Conservation (phyloP, 2,888 invertebrate genomes). For the Teleiodes luculella region DNA sequence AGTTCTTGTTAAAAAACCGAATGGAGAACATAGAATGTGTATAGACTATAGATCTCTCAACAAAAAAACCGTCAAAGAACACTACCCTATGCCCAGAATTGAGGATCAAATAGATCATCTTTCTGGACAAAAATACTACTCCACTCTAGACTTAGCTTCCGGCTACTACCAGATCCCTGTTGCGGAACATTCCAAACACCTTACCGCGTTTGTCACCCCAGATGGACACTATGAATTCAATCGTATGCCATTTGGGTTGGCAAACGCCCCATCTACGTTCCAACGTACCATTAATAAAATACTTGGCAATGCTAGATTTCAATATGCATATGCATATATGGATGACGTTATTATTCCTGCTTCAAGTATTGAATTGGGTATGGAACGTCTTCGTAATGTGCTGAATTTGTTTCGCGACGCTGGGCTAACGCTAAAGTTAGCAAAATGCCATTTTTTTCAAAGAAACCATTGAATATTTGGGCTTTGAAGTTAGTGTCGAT, state of each 20-base stretch:
- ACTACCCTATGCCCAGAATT: constrained; percentile 22
- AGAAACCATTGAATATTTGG: constrained; percentile 18
- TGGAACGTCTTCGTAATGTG: constrained; percentile 11
- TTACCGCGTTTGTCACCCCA: constrained; percentile 21
- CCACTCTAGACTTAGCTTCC: constrained; percentile 20
- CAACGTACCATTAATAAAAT: constrained; percentile 17
- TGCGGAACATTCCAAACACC: constrained; percentile 21
- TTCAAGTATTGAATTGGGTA: constrained; percentile 10
- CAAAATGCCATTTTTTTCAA: constrained; percentile 23
- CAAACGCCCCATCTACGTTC: constrained; percentile 21
- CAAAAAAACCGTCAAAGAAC: constrained; percentile 18
- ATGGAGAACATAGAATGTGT: constrained; percentile 27
- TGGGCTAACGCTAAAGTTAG: constrained; percentile 20
- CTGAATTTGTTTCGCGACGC: neutral
- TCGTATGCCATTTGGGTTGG: constrained; percentile 22
- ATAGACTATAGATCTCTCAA: constrained; percentile 19
- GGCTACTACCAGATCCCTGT: constrained; percentile 33
- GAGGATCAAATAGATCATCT: constrained; percentile 24
- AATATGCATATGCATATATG: constrained; percentile 20
- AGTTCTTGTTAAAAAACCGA: constrained; percentile 15
- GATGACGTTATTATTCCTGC: constrained; percentile 22
- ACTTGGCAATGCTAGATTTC: constrained; percentile 12
- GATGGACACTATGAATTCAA: constrained; percentile 22
- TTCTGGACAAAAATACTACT: constrained; percentile 17
- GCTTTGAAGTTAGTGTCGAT: constrained; percentile 18